Evolutionary conservation across 2,888 invertebrate genomes (phyloP), one percentile per base, ranked within the genome.

Genomic region (Drosophila incognita): DNA sequence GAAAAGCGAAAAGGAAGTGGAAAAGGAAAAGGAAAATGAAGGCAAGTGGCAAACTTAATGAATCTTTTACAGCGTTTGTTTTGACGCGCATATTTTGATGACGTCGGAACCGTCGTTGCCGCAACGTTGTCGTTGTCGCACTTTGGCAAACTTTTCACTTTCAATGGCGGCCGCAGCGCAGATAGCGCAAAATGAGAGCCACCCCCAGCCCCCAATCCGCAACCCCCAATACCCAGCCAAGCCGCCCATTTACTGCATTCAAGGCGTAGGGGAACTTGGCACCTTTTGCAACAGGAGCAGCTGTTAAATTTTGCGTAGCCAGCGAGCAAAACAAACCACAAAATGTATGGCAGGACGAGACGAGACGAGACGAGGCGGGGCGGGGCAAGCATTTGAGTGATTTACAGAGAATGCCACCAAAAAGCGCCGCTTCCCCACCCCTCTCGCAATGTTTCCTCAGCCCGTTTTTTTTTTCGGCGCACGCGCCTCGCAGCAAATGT

Each of bases 91-190:
- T 69, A 75, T 77, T 75, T 71, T 71, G 77, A 74, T 80, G 80
- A 75, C 65, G 73, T 66, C 56, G 66, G 4, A 61, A 56, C 35
- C 52, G 66, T 24, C 35, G 64, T 15, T 48, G 59, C 21, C 33
- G 60, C 10, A 42, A 21, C 48, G 62, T 4, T 54, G 35, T n/a
- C 48, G 64, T 49, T 31, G 40, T 81, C 73, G 80, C 83, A 82
- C 87, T 86, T 86, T 82, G 85, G 85, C 76, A 83, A 86, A 86
- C 85, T 87, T 86, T 86, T 86, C 87, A 86, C 87, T 86, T 87
- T 87, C 87, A 74, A 73, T 74, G 71, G 56, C 61, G 66, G 15
- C 70, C 36, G 38, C 52, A 31, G 31, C 40, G 27, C 49, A 51
- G 58, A 58, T 35, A 54, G 40, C 29, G 40, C 27, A 11, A 38